phyloP scores from a whole-genome alignment of 2,797 vertebrate species.

The Uromys caudimaculatus region DNA sequence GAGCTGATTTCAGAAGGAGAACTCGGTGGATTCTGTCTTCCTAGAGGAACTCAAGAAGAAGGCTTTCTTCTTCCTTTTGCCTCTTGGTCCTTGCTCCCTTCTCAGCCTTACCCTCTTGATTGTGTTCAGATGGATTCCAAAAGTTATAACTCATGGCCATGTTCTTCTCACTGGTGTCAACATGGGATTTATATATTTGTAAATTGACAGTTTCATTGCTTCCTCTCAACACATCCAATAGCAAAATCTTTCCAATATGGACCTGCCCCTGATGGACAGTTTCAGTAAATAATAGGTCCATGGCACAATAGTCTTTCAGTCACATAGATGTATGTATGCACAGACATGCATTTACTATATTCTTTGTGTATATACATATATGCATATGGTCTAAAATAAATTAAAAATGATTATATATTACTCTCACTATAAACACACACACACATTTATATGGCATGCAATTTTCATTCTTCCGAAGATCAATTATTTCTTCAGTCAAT shows the following conservation, averaged over 20 bases:
- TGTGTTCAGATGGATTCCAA: not conserved
- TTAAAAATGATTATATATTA: not conserved
- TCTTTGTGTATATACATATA: not conserved
- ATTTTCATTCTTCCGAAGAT: not conserved
- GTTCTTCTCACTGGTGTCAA: not conserved
- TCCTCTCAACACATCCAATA: not conserved
- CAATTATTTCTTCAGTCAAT: not conserved
- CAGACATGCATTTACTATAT: not conserved
- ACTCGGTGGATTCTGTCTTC: not conserved
- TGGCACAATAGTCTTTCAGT: not conserved
- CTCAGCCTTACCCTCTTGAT: not conserved
- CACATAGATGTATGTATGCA: not conserved
- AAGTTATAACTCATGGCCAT: not conserved
- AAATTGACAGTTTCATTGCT: not conserved
- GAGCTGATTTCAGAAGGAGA: not conserved
- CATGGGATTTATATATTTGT: not conserved
- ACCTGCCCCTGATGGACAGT: not conserved
- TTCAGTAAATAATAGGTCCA: not conserved
- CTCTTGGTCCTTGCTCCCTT: not conserved
- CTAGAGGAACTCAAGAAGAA: not conserved
- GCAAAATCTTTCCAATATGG: not conserved
- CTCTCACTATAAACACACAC: not conserved
- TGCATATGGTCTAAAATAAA: not conserved
- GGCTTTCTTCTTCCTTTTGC: not conserved
- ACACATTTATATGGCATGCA: not conserved